A percentile compares a stretch with the other conserved stretches of the same genome.
Conservation (phyloP, 1,140 invertebrate species). For the Drosophila ohnishii region DNA sequence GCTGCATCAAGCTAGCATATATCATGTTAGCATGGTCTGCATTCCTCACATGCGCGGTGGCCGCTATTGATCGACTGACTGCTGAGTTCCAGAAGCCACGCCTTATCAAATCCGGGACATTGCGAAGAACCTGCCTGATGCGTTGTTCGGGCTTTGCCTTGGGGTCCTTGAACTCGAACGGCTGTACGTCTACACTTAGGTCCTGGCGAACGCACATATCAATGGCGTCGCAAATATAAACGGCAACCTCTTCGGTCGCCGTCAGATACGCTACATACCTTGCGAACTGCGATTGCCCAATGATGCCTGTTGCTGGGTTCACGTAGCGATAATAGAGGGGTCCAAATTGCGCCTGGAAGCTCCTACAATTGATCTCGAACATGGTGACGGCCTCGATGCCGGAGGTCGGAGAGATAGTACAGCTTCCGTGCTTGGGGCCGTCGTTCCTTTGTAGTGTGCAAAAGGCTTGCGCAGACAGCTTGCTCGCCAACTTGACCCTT, state of each 20-base stretch:
- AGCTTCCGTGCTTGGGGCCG: slow-evolving; percentile 20
- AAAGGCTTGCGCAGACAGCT: neutral
- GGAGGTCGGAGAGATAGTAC: neutral
- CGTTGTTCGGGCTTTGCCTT: rapidly evolving
- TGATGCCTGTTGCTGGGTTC: neutral
- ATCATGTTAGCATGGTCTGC: neutral
- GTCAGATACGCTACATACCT: neutral
- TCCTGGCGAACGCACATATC: slow-evolving; percentile 17
- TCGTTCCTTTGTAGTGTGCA: slow-evolving; percentile 2
- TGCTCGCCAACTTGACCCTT: neutral
- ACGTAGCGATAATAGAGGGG: slow-evolving; percentile 24
- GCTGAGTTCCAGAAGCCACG: slow-evolving; percentile 24
- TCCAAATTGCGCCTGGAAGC: neutral
- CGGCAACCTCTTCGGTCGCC: neutral
- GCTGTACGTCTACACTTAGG: neutral
- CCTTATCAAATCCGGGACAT: neutral
- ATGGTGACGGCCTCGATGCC: slow-evolving; percentile 15
- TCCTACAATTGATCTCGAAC: slow-evolving; percentile 13
- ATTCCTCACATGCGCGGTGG: neutral
- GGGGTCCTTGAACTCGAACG: neutral
- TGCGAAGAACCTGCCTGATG: neutral
- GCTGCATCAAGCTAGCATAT: neutral
- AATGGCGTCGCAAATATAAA: slow-evolving; percentile 23
- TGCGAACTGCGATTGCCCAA: neutral
- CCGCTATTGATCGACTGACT: slow-evolving; percentile 1